Percentiles rank a stretch among this genome's conserved stretches.
phyloP scores from a whole-genome alignment of 2,888 invertebrate species.

The Erebia aethiops region DNA sequence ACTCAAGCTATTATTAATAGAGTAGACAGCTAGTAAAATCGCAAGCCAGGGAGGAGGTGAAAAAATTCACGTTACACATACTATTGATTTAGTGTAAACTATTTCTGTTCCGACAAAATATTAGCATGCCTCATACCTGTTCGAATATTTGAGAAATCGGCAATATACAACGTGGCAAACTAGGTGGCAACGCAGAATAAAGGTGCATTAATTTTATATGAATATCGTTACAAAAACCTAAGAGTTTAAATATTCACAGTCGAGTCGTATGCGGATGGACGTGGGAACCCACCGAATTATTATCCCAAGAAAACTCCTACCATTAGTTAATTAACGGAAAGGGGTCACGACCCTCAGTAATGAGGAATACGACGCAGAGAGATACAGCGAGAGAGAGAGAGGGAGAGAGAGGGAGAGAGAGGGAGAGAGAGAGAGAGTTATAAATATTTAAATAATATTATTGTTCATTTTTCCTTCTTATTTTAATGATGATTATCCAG shows the following conservation, averaged over 20 bases:
- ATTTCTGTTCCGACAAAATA: slow-evolving; percentile 2
- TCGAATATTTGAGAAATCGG: neutral
- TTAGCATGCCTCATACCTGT: neutral
- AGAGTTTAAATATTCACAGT: too few relatives aligned
- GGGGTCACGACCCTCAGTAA: too few relatives aligned
- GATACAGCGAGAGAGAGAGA: too few relatives aligned
- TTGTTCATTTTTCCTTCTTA: neutral
- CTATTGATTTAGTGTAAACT: slow-evolving; percentile 12
- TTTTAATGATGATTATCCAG: too few relatives aligned
- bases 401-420: too few relatives aligned
- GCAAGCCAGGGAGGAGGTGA: slow-evolving; percentile 22
- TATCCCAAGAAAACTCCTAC: too few relatives aligned
- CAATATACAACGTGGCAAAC: neutral
- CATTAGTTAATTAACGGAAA: too few relatives aligned
- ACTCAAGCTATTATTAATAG: slow-evolving; percentile 43
- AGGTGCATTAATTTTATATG: too few relatives aligned
- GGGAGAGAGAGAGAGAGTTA: neutral
- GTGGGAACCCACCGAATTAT: too few relatives aligned
- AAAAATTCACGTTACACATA: slow-evolving; percentile 24
- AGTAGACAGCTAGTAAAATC: slow-evolving; percentile 35
- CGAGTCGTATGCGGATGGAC: too few relatives aligned
- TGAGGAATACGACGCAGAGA: too few relatives aligned
- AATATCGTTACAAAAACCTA: too few relatives aligned
- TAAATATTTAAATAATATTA: neutral
- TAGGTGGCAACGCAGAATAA: neutral